Conservation (phyloP, 2,888 invertebrate genomes). For the Pachymerium ferrugineum region DNA sequence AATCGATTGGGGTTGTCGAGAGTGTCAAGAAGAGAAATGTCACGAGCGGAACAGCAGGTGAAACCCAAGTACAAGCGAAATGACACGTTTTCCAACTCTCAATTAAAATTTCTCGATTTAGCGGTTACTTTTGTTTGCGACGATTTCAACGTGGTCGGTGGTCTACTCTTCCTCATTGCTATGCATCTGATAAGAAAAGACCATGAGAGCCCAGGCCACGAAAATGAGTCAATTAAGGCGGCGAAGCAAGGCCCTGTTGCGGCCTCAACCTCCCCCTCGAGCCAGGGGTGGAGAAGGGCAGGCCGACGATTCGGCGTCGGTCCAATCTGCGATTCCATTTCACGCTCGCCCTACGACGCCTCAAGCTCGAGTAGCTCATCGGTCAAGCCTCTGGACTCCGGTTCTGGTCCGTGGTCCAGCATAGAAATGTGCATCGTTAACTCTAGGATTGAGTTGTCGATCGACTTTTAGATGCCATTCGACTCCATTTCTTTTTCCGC, state of each 20-base stretch:
- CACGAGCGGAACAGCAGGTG: too few species aligned
- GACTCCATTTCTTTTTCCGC: not conserved
- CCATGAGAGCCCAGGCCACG: not conserved
- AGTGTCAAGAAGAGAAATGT: not conserved
- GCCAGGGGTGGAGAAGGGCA: not conserved
- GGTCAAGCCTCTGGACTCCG: not conserved
- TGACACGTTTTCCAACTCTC: not conserved
- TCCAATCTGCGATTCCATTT: conserved; percentile 8
- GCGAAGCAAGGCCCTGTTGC: not conserved
- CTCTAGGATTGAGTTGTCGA: not conserved
- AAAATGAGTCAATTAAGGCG: conserved; percentile 11
- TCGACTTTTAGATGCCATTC: not conserved
- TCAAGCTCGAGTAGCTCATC: conserved; percentile 1
- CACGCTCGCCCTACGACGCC: too few species aligned
- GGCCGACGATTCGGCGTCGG: not conserved
- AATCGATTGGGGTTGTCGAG: not conserved
- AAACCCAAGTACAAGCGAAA: not conserved
- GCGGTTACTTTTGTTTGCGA: not conserved
- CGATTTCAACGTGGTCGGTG: not conserved
- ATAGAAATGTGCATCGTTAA: conserved; percentile 9
- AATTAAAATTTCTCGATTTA: not conserved
- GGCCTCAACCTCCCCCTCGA: not conserved
- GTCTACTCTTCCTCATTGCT: not conserved
- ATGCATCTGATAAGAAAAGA: conserved; percentile 3
- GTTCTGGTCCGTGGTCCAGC: not conserved